Percentiles rank a stretch among this genome's conserved stretches.
Evolutionary conservation across 2,888 invertebrate genomes (phyloP).

Genomic region (Plusia festucae): DNA sequence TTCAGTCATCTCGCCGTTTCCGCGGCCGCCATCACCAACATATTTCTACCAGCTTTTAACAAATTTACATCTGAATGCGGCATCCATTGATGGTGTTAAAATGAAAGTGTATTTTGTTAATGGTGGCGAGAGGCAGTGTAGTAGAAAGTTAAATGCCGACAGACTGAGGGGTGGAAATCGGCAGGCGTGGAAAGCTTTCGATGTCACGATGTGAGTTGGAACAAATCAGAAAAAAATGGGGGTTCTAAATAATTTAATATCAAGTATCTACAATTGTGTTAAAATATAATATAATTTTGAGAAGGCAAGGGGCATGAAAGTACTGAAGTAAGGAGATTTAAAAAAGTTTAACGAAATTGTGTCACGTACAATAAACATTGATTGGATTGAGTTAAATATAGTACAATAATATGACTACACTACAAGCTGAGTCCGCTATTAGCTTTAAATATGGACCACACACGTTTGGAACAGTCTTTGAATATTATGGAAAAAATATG

Average conservation of each 20-base stretch:
- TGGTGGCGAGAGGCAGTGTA: constrained; percentile 14
- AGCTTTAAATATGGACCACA: background rate
- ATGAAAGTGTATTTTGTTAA: constrained; percentile 1
- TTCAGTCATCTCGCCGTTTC: constrained; percentile 47
- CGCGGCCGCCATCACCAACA: constrained; percentile 22
- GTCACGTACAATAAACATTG: too few species aligned
- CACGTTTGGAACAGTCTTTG: background rate
- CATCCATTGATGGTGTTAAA: constrained; percentile 23
- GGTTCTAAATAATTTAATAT: too few species aligned
- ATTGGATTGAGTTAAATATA: constrained; percentile 21
- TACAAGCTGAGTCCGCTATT: background rate
- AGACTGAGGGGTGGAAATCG: constrained; percentile 17
- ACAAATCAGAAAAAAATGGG: constrained; percentile 15
- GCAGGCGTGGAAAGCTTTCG: constrained; percentile 40
- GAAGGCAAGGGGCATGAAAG: too few species aligned
- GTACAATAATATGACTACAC: background rate
- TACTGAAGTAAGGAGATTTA: too few species aligned
- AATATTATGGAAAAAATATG: constrained; percentile 7
- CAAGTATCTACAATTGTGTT: too few species aligned
- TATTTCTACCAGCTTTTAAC: constrained; percentile 11
- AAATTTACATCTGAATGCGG: constrained; percentile 12
- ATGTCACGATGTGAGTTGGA: constrained; percentile 35
- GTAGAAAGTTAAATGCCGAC: background rate
- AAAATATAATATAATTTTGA: too few species aligned
- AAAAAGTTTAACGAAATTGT: too few species aligned